Conservation (phyloP, 2,113 vertebrate species). For the Pheucticus melanocephalus region DNA sequence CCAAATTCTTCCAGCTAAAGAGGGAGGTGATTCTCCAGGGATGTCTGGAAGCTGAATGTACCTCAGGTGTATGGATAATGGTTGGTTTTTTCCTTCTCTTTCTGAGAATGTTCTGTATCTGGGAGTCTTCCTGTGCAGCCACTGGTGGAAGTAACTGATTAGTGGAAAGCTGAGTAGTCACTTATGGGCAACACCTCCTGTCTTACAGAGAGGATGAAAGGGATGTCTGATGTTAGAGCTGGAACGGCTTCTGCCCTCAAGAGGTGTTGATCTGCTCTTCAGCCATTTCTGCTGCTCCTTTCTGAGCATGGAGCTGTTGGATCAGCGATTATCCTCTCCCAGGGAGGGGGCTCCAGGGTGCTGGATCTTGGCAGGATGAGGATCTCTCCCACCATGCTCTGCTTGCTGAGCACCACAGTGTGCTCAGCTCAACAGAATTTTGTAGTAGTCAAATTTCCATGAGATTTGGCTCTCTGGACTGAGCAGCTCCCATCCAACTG, state of each 20-base stretch:
- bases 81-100: not conserved
- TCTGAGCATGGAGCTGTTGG: not conserved
- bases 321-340: not conserved
- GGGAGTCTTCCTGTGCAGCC: not conserved
- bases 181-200: not conserved
- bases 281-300: not conserved
- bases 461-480: not conserved
- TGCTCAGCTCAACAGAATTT: not conserved
- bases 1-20: not conserved
- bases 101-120: not conserved
- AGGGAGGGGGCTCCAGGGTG: not conserved
- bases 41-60: not conserved
- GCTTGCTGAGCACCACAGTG: not conserved
- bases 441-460: accelerated
- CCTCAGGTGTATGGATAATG: not conserved
- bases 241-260: not conserved
- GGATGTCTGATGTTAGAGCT: not conserved
- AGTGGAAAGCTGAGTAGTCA: not conserved
- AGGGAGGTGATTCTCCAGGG: not conserved
- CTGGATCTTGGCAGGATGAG: not conserved
- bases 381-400: not conserved
- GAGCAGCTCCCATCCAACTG: not conserved
- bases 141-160: not conserved
- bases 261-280: not conserved
- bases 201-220: not conserved